phyloP scores from a whole-genome alignment of 2,113 vertebrate species.

The Forbesichthys agassizii region DNA sequence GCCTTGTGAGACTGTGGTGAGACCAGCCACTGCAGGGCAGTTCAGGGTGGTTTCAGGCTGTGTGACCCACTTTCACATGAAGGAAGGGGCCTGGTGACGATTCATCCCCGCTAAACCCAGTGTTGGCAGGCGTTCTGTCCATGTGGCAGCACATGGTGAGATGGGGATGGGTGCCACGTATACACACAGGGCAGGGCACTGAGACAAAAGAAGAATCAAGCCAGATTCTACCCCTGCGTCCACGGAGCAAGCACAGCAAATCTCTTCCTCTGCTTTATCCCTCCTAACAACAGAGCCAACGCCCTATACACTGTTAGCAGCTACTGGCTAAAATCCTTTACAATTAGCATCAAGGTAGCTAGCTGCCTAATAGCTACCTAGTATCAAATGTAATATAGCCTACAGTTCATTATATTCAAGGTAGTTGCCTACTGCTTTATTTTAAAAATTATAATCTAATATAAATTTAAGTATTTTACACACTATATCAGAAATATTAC shows the following conservation, averaged over 20 bases:
- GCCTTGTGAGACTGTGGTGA: not conserved
- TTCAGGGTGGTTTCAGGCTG: constrained; percentile 4
- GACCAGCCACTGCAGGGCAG: not conserved
- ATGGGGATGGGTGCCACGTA: constrained; percentile 41
- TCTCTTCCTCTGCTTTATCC: constrained; percentile 33
- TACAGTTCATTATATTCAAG: not conserved
- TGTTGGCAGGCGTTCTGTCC: constrained; percentile 47
- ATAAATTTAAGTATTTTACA: too few species aligned
- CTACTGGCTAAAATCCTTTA: constrained; percentile 12
- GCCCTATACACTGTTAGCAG: constrained; percentile 11
- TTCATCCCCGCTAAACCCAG: constrained; percentile 13
- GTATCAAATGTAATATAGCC: not conserved
- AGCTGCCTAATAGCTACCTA: not conserved
- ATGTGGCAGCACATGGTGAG: constrained; percentile 50
- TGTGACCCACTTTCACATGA: constrained; percentile 53
- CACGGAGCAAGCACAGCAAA: constrained; percentile 26
- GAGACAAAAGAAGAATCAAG: constrained; percentile 51
- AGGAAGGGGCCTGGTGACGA: constrained; percentile 30
- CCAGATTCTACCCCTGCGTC: constrained; percentile 43
- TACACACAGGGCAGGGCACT: constrained; percentile 41
- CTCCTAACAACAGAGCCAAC: constrained; percentile 34
- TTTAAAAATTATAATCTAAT: too few species aligned
- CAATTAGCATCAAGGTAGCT: not conserved
- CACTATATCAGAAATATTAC: too few species aligned
- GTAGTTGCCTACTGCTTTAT: too few species aligned